Evolutionary conservation across 1,140 invertebrate species (phyloP).

Genomic region (Lepidurus apus): DNA sequence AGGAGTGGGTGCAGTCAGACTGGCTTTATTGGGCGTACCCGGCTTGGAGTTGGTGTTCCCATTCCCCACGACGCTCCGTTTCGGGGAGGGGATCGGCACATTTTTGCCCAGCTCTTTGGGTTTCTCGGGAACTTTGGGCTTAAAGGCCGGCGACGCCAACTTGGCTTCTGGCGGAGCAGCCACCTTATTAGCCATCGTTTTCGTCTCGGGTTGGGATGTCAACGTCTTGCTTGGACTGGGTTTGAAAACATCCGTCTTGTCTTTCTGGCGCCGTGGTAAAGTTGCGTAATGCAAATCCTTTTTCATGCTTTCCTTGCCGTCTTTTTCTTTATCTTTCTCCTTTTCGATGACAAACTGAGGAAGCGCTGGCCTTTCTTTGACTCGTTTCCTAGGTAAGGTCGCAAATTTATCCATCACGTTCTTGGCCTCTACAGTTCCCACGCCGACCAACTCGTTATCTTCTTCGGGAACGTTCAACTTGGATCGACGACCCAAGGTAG

Average conservation of each 20-base stretch:
- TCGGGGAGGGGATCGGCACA: neutral
- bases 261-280: constrained; percentile 27
- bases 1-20: constrained; percentile 6
- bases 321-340: neutral
- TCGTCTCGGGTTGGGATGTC: neutral
- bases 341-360: constrained; percentile 13
- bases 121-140: neutral
- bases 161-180: neutral
- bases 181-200: neutral
- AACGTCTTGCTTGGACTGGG: neutral
- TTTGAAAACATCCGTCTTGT: neutral
- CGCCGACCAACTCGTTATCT: neutral
- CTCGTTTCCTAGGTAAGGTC: constrained; percentile 33
- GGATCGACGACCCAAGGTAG: constrained; percentile 25
- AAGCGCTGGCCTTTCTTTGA: constrained; percentile 26
- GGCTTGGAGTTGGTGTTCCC: neutral
- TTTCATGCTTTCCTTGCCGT: neutral
- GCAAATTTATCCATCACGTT: constrained; percentile 35
- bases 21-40: neutral
- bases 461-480: constrained; percentile 25
- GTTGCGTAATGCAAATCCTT: constrained; percentile 15
- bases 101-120: neutral
- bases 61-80: neutral
- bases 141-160: neutral
- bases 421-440: constrained; percentile 25